Evolutionary conservation across 2,888 invertebrate species (phyloP).

Genomic region (Clunio marinus): DNA sequence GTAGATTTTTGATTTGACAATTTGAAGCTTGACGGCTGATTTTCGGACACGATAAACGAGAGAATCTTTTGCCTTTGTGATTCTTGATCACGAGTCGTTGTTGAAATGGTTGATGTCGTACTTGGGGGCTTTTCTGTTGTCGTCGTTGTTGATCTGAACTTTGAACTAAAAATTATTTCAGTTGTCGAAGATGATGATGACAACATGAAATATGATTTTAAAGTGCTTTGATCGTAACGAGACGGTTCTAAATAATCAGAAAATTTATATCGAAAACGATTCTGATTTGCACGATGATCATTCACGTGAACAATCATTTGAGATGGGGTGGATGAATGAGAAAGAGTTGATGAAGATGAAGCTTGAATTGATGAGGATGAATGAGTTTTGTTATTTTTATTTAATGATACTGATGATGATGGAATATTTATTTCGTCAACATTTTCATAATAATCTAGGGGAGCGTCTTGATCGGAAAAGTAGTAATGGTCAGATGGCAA

Average conservation of each 20-base stretch:
- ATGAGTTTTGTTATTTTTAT: constrained; percentile 50
- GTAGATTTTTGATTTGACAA: constrained; percentile 1
- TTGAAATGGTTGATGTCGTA: constrained; percentile 25
- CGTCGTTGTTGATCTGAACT: constrained; percentile 19
- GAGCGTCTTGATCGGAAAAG: constrained; percentile 21
- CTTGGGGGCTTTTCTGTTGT: constrained; percentile 16
- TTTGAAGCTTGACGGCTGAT: constrained; percentile 34
- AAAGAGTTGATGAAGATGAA: constrained; percentile 40
- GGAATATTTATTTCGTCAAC: constrained; percentile 30
- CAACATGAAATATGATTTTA: constrained; percentile 37
- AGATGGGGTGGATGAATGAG: constrained; percentile 27
- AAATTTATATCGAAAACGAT: constrained; percentile 38
- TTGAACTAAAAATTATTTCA: constrained; percentile 8
- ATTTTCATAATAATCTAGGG: constrained; percentile 19
- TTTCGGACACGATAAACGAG: constrained; percentile 34
- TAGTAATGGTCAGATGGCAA: constrained; percentile 16
- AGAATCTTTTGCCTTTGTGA: constrained; percentile 25
- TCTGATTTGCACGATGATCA: constrained; percentile 31
- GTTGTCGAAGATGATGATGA: constrained; percentile 38
- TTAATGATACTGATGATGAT: constrained; percentile 44
- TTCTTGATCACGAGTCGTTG: constrained; percentile 43
- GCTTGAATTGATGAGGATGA: constrained; percentile 44
- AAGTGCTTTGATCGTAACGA: constrained; percentile 33
- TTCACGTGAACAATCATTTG: background rate
- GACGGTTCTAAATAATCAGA: constrained; percentile 33